phyloP scores from a whole-genome alignment of 1,140 invertebrate genomes.

The Goniozus legneri region DNA sequence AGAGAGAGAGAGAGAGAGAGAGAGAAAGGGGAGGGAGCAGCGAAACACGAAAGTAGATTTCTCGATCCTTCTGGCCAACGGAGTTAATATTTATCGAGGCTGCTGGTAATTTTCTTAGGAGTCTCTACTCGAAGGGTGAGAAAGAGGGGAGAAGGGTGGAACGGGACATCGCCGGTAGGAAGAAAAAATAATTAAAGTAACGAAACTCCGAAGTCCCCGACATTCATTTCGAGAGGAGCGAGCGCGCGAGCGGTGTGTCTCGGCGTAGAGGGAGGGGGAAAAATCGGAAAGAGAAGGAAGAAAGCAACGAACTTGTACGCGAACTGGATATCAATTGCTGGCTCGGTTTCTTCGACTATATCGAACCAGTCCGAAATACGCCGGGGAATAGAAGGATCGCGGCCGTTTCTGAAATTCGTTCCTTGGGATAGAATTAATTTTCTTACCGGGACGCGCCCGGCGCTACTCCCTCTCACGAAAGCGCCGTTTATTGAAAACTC shows the following conservation, averaged over 20 bases:
- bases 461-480: no score
- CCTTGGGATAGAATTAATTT: no score
- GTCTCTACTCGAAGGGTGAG: neutral
- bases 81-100: slow-evolving; percentile 34
- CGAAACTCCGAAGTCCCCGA: neutral
- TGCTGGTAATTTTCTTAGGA: slow-evolving; percentile 27
- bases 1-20: neutral
- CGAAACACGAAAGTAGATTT: slow-evolving; percentile 16
- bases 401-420: no score
- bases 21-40: neutral
- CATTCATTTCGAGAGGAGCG: neutral
- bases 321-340: neutral
- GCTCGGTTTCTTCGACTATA: neutral
- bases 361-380: no score
- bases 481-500: no score
- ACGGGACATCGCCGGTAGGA: neutral
- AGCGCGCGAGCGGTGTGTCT: no score
- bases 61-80: slow-evolving; percentile 22
- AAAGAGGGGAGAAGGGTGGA: neutral
- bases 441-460: no score
- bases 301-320: neutral
- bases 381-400: no score
- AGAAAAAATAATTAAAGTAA: slow-evolving; percentile 1
- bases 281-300: neutral
- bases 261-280: no score